Base-by-base conservation (phyloP, 92 coral and sea anemone genomes). In the Zoanthus gigantus region DNA sequence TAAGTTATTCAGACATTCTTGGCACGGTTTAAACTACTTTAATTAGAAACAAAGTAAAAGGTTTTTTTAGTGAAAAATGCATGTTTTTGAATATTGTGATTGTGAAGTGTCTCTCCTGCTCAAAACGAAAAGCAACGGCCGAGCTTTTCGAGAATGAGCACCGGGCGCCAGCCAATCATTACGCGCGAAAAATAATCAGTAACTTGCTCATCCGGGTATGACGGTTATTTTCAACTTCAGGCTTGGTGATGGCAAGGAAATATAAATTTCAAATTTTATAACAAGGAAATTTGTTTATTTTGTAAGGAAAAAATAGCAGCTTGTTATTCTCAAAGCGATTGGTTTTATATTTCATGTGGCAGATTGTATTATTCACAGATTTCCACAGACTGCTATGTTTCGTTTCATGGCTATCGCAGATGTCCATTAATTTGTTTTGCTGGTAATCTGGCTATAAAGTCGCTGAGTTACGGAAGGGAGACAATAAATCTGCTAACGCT, bases 351-450 rank as follows among this genome's bases (percentile, higher is more conserved):
- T 16, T 54, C 13, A 16, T 30, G 18, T 50, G n/a, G 28, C 28
- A 32, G 67, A 77, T 52, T 47, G 80, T 76, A 11, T 13, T 10
- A 78, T 81, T 81, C 53, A 77, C 82, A 47, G 23, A 30, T 47
- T 65, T 66, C n/a, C 47, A 32, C 46, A 15, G 85, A 81, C 66
- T 81, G 85, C 42, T 81, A 44, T 81, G 71, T 81, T 81, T 46
- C 75, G 82, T 81, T 75, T 66, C 60, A 81, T 81, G 75, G 56
- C 73, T 65, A 46, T 81, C 85, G 74, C 85, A 74, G 85, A 81
- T 81, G 85, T 71, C 42, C 72, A 53, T 66, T 81, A 81, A 81
- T 81, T 81, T 81, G 85, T 81, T 81, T 65, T 66, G 85, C 53
- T 65, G 75, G 73, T 66, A 60, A 81, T 81, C 75, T 81, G 85